A percentile compares a stretch with the other conserved stretches of the same genome.
Evolutionary conservation across 1,140 invertebrate genomes (phyloP).

Genomic region (Schlechtendalia chinensis): DNA sequence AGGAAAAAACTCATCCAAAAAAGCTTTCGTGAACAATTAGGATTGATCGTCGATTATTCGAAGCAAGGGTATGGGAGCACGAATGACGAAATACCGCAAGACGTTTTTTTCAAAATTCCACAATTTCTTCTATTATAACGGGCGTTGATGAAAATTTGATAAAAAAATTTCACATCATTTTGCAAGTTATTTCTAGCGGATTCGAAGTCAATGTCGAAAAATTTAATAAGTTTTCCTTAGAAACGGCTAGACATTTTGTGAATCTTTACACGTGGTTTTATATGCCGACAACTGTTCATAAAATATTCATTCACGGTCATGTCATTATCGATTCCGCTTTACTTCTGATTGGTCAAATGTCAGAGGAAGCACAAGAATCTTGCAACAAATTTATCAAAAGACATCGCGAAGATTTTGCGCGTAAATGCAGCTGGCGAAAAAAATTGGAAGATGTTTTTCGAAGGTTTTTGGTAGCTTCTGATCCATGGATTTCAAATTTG

Average conservation of each 20-base stretch:
- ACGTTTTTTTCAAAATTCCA: constrained; percentile 1
- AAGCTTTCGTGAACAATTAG: not conserved
- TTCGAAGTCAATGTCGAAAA: not conserved
- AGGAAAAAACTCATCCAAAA: constrained; percentile 1
- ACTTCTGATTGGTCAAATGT: no score
- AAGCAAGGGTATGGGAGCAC: not conserved
- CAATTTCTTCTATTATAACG: not conserved
- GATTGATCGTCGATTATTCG: not conserved
- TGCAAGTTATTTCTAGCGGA: not conserved
- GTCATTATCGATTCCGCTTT: no score
- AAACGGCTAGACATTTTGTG: not conserved
- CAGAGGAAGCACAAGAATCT: no score
- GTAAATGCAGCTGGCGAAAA: no score
- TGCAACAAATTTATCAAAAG: no score
- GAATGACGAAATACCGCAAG: constrained; percentile 15
- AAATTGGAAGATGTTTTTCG: no score
- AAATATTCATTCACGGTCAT: not conserved
- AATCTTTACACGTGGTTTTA: not conserved
- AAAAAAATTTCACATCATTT: not conserved
- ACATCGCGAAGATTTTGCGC: no score
- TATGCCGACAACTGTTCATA: not conserved
- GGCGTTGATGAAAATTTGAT: not conserved
- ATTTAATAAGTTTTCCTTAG: not conserved
- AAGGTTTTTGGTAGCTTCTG: no score
- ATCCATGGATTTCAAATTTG: no score